Conservation (phyloP, 1,140 invertebrate genomes). For the Cotesia typhae region DNA sequence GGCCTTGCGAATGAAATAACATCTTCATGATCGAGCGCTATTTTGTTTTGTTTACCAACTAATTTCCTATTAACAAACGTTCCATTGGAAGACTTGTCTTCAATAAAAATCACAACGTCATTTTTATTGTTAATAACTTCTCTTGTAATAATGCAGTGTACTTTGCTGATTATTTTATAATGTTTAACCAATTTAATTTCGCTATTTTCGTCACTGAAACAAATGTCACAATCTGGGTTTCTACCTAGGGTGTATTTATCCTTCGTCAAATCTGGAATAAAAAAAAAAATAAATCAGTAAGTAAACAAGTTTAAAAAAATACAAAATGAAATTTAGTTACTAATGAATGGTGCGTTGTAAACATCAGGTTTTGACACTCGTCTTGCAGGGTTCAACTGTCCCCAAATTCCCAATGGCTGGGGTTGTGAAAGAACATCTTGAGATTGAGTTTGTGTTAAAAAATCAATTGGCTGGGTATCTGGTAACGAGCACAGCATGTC, state of each 20-base stretch:
- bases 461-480: constrained; percentile 21
- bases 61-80: constrained; percentile 72
- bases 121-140: neutral
- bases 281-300: neutral
- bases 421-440: constrained; percentile 14
- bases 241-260: neutral
- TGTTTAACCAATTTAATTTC: neutral
- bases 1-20: constrained; percentile 68
- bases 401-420: constrained; percentile 14
- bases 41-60: constrained; percentile 67
- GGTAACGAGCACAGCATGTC: constrained; percentile 11
- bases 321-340: neutral
- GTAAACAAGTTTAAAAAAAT: neutral
- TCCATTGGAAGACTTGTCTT: constrained; percentile 76
- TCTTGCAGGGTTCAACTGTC: neutral
- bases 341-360: neutral
- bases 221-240: neutral
- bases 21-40: constrained; percentile 68
- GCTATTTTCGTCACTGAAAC: neutral
- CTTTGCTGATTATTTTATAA: constrained; percentile 32
- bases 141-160: constrained; percentile 36
- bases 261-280: neutral
- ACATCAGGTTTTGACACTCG: neutral
- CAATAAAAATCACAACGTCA: constrained; percentile 46
- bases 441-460: constrained; percentile 15